Evolutionary conservation across 2,797 vertebrate species (phyloP).

Genomic region (Salmo trutta): DNA sequence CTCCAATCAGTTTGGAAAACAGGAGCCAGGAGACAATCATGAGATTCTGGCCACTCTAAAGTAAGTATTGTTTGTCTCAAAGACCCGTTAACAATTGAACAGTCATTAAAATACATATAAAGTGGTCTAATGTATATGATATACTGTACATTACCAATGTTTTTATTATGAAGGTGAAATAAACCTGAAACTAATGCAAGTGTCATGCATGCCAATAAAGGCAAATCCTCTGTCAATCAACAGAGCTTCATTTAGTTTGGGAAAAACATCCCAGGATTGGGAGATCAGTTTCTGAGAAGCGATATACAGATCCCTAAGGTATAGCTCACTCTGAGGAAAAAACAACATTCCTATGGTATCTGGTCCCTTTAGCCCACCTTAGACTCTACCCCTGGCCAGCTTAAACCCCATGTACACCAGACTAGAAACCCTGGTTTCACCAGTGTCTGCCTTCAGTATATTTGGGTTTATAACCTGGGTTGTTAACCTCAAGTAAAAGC

Average conservation of each 20-base stretch:
- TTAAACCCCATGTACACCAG: background rate
- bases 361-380: background rate
- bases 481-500: too few relatives aligned
- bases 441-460: background rate
- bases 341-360: background rate
- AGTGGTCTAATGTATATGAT: too few relatives aligned
- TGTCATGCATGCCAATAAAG: constrained; percentile 20
- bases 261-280: constrained; percentile 12
- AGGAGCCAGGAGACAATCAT: constrained; percentile 84
- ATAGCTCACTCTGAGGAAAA: background rate
- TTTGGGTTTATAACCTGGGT: background rate
- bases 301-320: background rate
- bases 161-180: background rate
- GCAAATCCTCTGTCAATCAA: constrained; percentile 55
- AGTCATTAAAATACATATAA: background rate
- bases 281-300: background rate
- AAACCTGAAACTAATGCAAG: constrained; percentile 4
- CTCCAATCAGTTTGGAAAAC: constrained; percentile 91
- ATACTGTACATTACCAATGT: background rate
- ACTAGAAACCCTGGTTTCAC: background rate
- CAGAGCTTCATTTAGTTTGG: constrained; percentile 53
- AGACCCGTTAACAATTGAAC: too few relatives aligned
- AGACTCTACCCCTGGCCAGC: background rate
- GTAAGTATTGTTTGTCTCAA: constrained; percentile 73
- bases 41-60: constrained; percentile 86